These are phyloP conservation scores for Phytoseiulus persimilis DNA, from an alignment of 2,888 invertebrate genomes.

Conservation along the genomic window DNA sequence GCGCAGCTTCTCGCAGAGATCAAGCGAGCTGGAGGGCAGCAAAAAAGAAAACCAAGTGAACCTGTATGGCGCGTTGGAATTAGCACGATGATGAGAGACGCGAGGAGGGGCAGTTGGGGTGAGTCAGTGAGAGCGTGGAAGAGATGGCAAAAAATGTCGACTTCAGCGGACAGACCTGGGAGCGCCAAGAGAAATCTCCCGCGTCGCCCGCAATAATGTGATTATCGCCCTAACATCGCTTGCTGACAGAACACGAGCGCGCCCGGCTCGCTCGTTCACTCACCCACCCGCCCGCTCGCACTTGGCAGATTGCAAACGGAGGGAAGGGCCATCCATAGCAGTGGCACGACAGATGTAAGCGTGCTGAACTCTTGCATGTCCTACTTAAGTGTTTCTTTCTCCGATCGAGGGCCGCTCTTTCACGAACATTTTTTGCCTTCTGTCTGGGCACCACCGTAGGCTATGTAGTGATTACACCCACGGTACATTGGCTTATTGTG, in stretches of 20 bases:
- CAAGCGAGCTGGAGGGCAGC: neutral
- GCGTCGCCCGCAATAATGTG: neutral
- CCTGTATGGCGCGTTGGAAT: neutral
- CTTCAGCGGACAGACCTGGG: neutral
- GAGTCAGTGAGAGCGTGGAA: neutral
- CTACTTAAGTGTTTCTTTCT: neutral
- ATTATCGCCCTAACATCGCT: neutral
- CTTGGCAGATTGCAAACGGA: neutral
- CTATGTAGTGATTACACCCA: neutral
- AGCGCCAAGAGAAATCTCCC: neutral
- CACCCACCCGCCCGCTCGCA: neutral
- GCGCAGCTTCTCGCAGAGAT: neutral
- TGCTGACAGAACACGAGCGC: neutral
- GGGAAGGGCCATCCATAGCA: neutral
- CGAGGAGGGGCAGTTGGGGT: neutral
- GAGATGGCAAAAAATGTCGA: constrained; percentile 5
- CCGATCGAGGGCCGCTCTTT: neutral
- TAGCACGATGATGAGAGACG: neutral
- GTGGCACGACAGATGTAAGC: neutral
- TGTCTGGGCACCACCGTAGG: neutral
- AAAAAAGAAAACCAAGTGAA: neutral
- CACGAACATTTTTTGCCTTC: neutral
- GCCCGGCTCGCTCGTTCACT: neutral
- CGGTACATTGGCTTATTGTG: no score
- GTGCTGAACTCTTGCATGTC: neutral